Percentiles rank a stretch among this genome's conserved stretches.
These are phyloP conservation scores for Blera fallax DNA, from an alignment of 2,888 invertebrate genomes.

Conservation along the genomic window DNA sequence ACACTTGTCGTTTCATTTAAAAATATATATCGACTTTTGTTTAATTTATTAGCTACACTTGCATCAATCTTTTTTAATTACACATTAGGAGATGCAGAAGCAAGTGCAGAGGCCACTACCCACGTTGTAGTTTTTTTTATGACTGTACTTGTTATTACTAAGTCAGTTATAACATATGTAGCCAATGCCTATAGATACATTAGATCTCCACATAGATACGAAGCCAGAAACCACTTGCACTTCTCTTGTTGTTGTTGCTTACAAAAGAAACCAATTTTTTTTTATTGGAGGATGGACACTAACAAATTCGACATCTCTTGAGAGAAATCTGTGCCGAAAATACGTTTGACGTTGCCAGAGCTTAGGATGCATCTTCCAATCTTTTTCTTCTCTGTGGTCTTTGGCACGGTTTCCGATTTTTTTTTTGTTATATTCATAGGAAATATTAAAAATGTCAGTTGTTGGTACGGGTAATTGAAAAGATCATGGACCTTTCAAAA, in stretches of 20 bases:
- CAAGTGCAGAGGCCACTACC: not conserved
- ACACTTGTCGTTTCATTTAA: too few relatives aligned
- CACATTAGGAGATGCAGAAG: not conserved
- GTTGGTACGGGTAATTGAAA: not conserved
- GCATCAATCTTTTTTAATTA: not conserved
- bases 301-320: too few relatives aligned
- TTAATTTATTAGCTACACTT: not conserved
- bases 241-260: not conserved
- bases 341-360: not conserved
- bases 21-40: too few relatives aligned
- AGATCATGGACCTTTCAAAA: slow-evolving; percentile 30
- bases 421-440: not conserved
- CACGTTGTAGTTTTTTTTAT: not conserved
- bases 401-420: not conserved
- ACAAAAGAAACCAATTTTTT: not conserved
- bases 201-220: not conserved
- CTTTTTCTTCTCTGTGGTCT: not conserved
- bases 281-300: not conserved
- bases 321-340: not conserved
- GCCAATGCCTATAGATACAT: not conserved
- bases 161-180: not conserved
- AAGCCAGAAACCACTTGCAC: not conserved
- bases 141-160: not conserved
- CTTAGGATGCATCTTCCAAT: not conserved
- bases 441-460: slow-evolving; percentile 3